These are phyloP conservation scores for Oreortyx pictus DNA, from an alignment of 2,797 vertebrate species.

Conservation along the genomic window DNA sequence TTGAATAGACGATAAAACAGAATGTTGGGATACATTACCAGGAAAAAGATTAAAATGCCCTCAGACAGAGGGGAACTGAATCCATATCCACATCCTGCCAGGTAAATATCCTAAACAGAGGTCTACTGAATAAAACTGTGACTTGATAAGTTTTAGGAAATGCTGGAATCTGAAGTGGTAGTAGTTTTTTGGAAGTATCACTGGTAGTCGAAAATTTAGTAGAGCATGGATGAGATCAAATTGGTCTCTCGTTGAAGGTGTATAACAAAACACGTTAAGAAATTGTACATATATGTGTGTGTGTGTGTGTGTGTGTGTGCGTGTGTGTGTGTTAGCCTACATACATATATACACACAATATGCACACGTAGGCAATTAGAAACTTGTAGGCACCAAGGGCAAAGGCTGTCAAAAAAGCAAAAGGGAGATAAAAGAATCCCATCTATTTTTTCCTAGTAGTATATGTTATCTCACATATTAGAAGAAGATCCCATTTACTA, in stretches of 20 bases:
- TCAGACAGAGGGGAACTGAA: neutral
- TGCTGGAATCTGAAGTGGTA: neutral
- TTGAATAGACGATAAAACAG: neutral
- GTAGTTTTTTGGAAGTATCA: neutral
- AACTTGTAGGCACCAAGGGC: neutral
- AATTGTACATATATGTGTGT: no score
- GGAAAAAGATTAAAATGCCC: neutral
- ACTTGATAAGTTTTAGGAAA: neutral
- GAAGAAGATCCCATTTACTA: neutral
- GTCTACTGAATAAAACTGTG: neutral
- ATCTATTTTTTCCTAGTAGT: neutral
- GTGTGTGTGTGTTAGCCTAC: neutral
- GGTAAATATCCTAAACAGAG: neutral
- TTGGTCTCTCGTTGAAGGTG: neutral
- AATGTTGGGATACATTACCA: neutral
- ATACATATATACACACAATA: neutral
- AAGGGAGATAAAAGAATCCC: neutral
- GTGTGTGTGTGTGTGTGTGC: neutral
- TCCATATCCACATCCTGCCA: neutral
- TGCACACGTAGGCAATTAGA: neutral
- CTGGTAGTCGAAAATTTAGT: neutral
- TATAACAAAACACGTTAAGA: neutral
- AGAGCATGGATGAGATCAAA: neutral
- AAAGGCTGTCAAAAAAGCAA: neutral
- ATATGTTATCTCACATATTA: neutral